These are phyloP conservation scores for Pica pica DNA, from an alignment of 2,113 vertebrate genomes.

Conservation along the genomic window DNA sequence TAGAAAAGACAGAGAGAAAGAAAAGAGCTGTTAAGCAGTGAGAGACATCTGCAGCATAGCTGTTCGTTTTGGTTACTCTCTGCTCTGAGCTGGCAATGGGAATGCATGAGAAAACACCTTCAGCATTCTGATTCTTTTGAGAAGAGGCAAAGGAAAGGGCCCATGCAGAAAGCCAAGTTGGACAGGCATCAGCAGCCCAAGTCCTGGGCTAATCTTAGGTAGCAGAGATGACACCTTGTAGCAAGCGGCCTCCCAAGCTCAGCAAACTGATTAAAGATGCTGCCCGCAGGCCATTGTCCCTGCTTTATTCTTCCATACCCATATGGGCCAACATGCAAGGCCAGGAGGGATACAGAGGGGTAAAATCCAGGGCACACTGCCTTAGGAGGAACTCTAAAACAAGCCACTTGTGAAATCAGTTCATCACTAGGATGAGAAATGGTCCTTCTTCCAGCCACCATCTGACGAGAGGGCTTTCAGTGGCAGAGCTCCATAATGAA, in stretches of 20 bases:
- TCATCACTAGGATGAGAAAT: not conserved
- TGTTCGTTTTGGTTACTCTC: conserved; percentile 44
- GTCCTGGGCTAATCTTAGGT: not conserved
- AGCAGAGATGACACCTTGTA: not conserved
- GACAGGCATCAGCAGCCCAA: not conserved
- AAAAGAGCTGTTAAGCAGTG: conserved; percentile 53
- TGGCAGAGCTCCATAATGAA: not conserved
- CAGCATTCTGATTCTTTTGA: not conserved
- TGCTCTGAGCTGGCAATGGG: not conserved
- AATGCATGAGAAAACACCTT: conserved; percentile 5
- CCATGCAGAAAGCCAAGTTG: rapidly evolving
- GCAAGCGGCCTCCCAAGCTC: not conserved
- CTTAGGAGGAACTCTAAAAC: not conserved
- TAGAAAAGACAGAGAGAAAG: conserved; percentile 23
- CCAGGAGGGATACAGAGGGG: not conserved
- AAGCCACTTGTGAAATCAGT: not conserved
- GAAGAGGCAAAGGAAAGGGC: not conserved
- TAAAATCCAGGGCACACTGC: not conserved
- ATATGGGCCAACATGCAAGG: not conserved
- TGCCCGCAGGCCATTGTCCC: not conserved
- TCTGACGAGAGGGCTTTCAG: rapidly evolving
- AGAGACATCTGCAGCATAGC: conserved; percentile 58
- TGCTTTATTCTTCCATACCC: not conserved
- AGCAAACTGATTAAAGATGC: not conserved
- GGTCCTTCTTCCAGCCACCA: not conserved